Base-by-base conservation (phyloP, 2,888 invertebrate genomes). In the Polia nebulosa region DNA sequence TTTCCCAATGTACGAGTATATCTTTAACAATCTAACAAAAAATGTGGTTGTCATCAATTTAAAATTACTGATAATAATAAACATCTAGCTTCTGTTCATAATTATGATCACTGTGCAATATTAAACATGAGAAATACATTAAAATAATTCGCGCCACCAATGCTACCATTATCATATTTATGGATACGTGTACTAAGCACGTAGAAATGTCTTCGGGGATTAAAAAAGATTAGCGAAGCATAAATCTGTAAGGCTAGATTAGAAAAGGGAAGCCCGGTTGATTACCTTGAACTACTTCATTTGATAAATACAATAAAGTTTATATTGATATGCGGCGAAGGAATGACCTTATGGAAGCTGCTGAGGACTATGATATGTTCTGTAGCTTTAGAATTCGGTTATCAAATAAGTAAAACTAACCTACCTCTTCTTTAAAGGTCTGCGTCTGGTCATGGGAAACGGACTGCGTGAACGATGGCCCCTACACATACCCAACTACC, bases 391-490 rank as follows among this genome's bases (percentile, higher is more conserved):
- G n/a, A n/a, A n/a, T n/a, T n/a, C n/a, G n/a, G n/a, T n/a, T n/a
- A 36, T 41, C 8, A 41, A 41, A 7, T n/a, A 1, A 8, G n/a
- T 41, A n/a, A 9, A 25, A 36, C 22, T 17, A 41, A 63, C 4
- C 4, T 13, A 13, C 0, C 0, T 60, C 1, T 68, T 2, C 0
- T 1, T 44, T 27, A 17, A 27, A 78, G 78, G 22, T 58, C 2
- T 78, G 78, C 4, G 78, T 72, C 39, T 75, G 72, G 72, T 58
- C 79, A 1, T 5, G 15, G 0, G 64, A 78, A 11, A 71, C 75
- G 0, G 57, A 66, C 11, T 78, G 78, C 41, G 64, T 51, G 17
- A 53, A 59, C 22, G 71, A 60, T 22, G 69, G 63, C 3, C 62
- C 69, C 22, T 63, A 62, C 39, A 62, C 62, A 5, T 70, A 70